Base-by-base conservation (phyloP, 2,113 vertebrate genomes). In the Meriones unguiculatus region DNA sequence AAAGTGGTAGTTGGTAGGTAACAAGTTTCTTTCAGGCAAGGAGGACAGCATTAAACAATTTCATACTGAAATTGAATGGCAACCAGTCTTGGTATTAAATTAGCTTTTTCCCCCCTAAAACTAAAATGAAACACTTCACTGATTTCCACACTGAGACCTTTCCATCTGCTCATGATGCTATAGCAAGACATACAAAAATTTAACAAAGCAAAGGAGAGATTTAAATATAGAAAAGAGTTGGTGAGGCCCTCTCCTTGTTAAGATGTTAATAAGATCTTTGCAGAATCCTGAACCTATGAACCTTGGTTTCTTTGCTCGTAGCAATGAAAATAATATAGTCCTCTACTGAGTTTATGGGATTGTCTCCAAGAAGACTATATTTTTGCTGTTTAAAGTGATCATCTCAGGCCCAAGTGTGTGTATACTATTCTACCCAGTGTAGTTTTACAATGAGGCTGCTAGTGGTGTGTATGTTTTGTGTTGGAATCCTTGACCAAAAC, bases 261-360 rank as follows among this genome's bases (percentile, higher is more conserved):
- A 89, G 20, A 54, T 75, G 3, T 70, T 94, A 46, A 87, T 89
- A 97, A 94, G 76, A 78, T 3, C 7, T 73, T 81, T 7, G 7
- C 4, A 91, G 24, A 3, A 90, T 57, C 67, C 10, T 88, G 73
- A 50, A 77, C 73, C n/a, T 72, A 20, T 41, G 8, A 85, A 76
- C 57, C 5, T 92, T 25, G 20, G 7, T 59, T 81, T 80, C 11
- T 75, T 3, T 76, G 30, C 46, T 13, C 80, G 17, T 30, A 38
- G 14, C 87, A 89, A 91, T 64, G 15, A 75, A 62, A 73, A 72
- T 15, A 65, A 35, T 28, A 25, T 0, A 62, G 9, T 67, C 38
- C 82, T 92, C 4, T 87, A 7, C 12, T 89, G 69, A 24, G 3
- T 13, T 91, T 85, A 50, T 82, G 4, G 3, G 85, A 59, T 75